A percentile compares a stretch with the other conserved stretches of the same genome.
Evolutionary conservation across 2,888 invertebrate species (phyloP).

Genomic region (Lampropteryx suffumata): DNA sequence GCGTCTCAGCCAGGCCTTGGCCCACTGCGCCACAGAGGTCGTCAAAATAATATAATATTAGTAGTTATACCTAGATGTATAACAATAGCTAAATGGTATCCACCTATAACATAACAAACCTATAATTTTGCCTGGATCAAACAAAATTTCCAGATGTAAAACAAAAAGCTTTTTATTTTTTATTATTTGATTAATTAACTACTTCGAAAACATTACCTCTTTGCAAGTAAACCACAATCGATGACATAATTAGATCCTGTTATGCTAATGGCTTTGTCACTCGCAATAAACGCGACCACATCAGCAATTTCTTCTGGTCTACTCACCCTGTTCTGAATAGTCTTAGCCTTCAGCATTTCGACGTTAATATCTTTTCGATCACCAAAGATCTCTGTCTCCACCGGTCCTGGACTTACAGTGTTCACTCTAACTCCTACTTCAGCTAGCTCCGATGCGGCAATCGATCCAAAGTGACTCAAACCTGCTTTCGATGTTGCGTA

Average conservation of each 20-base stretch:
- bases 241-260: constrained; percentile 31
- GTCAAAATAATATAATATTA: too few relatives aligned
- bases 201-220: not conserved
- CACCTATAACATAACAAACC: too few relatives aligned
- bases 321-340: constrained; percentile 19
- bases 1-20: too few relatives aligned
- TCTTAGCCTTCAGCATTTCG: constrained; percentile 6
- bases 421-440: constrained; percentile 85
- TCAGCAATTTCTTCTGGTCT: constrained; percentile 28
- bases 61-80: too few relatives aligned
- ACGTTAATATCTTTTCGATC: constrained; percentile 3
- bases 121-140: too few relatives aligned
- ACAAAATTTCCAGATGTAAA: too few relatives aligned
- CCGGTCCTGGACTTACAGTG: constrained; percentile 88
- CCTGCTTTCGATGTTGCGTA: constrained; percentile 89
- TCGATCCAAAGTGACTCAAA: constrained; percentile 88
- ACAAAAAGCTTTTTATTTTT: too few relatives aligned
- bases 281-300: constrained; percentile 25
- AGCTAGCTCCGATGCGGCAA: constrained; percentile 85
- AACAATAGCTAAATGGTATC: too few relatives aligned
- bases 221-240: constrained; percentile 60
- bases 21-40: too few relatives aligned
- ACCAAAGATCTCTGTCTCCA: constrained; percentile 55
- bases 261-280: constrained; percentile 26
- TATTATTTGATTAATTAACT: too few relatives aligned